Percentiles rank a stretch among this genome's conserved stretches.
Conservation (phyloP, 64 coral and sea anemone species). For the Montipora capricornis region DNA sequence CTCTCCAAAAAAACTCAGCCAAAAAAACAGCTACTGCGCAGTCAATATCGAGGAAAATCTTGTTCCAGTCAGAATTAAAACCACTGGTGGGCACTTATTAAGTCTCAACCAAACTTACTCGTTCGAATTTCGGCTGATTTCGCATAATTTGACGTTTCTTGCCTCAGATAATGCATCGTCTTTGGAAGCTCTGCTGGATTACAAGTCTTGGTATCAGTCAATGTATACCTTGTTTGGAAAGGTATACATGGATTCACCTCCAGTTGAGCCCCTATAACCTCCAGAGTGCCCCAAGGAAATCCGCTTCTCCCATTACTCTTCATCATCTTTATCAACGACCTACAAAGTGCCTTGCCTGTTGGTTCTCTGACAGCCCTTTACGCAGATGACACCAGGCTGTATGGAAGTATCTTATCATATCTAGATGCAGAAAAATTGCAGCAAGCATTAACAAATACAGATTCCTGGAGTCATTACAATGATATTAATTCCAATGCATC, state of each 20-base stretch:
- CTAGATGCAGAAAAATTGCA: neutral
- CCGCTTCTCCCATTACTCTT: too few relatives aligned
- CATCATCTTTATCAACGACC: too few relatives aligned
- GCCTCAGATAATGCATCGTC: conserved; percentile 22
- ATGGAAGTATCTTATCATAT: too few relatives aligned
- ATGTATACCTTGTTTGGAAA: conserved; percentile 78
- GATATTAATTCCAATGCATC: too few relatives aligned
- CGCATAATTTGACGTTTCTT: conserved; percentile 71
- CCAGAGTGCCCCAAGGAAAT: too few relatives aligned
- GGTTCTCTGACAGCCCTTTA: too few relatives aligned
- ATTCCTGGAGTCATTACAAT: too few relatives aligned
- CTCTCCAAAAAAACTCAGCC: neutral
- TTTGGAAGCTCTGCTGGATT: conserved; percentile 54
- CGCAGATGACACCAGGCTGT: too few relatives aligned
- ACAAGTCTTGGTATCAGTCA: conserved; percentile 58
- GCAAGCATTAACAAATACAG: neutral
- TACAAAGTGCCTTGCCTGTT: too few relatives aligned
- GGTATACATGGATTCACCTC: conserved; percentile 4
- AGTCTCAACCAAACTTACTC: neutral
- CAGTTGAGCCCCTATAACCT: too few relatives aligned
- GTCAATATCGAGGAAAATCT: neutral
- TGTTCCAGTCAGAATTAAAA: neutral
- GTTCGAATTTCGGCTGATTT: conserved; percentile 29
- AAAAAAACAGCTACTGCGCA: neutral
- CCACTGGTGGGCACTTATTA: neutral